Percentiles rank a stretch among this genome's conserved stretches.
Evolutionary conservation across 2,113 vertebrate genomes (phyloP).

Genomic region (Thryonomys swinderianus): DNA sequence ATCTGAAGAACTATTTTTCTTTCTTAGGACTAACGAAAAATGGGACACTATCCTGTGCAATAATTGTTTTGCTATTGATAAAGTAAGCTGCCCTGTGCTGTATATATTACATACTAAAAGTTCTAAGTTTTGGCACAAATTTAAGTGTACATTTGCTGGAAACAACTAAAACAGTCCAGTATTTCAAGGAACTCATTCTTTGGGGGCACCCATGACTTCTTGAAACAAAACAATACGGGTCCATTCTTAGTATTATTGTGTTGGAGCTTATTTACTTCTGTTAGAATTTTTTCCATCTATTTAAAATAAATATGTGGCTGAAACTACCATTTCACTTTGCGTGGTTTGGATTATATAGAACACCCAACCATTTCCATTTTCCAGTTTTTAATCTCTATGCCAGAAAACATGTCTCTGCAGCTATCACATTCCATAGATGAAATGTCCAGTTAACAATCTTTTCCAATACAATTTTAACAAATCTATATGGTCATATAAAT

Average conservation of each 20-base stretch:
- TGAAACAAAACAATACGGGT: not conserved
- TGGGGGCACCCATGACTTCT: not conserved
- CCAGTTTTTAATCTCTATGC: conserved; percentile 9
- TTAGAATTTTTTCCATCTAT: not conserved
- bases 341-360: not conserved
- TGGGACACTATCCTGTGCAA: not conserved
- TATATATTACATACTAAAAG: not conserved
- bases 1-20: conserved; percentile 28
- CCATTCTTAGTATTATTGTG: not conserved
- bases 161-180: conserved; percentile 1
- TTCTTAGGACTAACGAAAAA: conserved; percentile 46
- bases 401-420: not conserved
- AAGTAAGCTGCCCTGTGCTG: not conserved
- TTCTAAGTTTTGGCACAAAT: not conserved
- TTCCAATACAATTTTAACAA: conserved; percentile 40
- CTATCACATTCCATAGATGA: not conserved
- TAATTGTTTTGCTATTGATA: conserved; percentile 9
- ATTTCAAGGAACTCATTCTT: conserved; percentile 10
- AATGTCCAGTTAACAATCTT: not conserved
- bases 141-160: conserved; percentile 16
- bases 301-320: conserved; percentile 47
- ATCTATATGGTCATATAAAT: conserved; percentile 11
- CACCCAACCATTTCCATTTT: conserved; percentile 7
- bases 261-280: not conserved
- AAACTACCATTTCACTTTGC: not conserved